These are phyloP conservation scores for Agelaius phoeniceus DNA, from an alignment of 2,113 vertebrate species.

Conservation along the genomic window DNA sequence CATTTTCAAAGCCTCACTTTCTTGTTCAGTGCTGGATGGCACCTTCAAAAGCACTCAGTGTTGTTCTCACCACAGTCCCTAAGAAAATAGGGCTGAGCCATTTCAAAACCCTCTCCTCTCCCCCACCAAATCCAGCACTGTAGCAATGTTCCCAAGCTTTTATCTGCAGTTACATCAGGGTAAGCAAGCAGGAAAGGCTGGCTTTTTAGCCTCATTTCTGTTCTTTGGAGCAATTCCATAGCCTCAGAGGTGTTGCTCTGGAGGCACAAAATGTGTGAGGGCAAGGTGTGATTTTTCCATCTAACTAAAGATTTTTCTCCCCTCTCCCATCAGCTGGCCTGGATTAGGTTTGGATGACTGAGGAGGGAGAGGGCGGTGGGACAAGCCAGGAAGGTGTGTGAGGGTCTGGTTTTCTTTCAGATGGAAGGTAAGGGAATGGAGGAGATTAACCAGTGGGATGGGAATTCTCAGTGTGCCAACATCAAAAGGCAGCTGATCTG, in stretches of 20 bases:
- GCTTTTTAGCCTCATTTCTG: neutral
- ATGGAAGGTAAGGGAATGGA: neutral
- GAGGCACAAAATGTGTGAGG: neutral
- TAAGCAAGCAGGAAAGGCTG: neutral
- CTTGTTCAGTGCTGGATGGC: neutral
- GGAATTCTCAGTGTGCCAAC: neutral
- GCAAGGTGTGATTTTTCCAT: neutral
- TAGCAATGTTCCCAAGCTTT: neutral
- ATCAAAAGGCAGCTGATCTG: neutral
- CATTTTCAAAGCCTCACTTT: neutral
- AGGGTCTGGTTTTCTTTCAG: neutral
- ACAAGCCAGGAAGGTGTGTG: neutral
- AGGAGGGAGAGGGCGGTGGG: neutral
- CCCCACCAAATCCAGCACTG: neutral
- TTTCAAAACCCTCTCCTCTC: neutral
- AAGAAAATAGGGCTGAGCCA: neutral
- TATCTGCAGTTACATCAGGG: neutral
- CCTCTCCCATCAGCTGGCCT: neutral
- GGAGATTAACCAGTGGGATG: neutral
- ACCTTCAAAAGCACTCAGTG: neutral
- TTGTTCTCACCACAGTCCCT: neutral
- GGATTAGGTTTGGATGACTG: neutral
- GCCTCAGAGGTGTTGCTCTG: neutral
- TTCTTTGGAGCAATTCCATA: neutral
- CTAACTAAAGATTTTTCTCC: accelerated